A percentile compares a stretch with the other conserved stretches of the same genome.
phyloP scores from a whole-genome alignment of 2,888 invertebrate species.

The Leucozona laternaria region DNA sequence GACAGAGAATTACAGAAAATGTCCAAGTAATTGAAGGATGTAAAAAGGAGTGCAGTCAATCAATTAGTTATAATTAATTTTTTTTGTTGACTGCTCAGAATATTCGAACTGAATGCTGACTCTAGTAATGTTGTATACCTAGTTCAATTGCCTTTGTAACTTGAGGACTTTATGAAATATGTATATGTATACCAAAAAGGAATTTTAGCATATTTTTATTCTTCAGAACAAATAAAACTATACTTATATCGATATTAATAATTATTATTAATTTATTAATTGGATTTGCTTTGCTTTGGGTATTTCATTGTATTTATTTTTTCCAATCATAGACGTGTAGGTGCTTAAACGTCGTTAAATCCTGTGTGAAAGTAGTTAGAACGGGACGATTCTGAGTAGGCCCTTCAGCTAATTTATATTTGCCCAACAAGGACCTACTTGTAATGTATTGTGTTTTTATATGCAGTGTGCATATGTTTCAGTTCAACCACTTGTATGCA shows the following conservation, averaged over 20 bases:
- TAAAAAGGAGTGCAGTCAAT: too few species aligned
- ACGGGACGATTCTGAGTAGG: slow-evolving; percentile 8
- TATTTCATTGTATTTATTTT: background rate
- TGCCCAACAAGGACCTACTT: slow-evolving; percentile 62
- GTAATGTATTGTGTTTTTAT: slow-evolving; percentile 50
- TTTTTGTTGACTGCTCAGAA: too few species aligned
- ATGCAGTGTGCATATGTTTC: slow-evolving; percentile 60
- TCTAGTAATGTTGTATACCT: too few species aligned
- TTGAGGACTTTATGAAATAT: too few species aligned
- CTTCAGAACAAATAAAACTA: background rate
- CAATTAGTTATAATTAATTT: too few species aligned
- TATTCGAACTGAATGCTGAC: too few species aligned
- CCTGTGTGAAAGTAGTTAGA: slow-evolving; percentile 13
- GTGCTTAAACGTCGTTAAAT: slow-evolving; percentile 12
- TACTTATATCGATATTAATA: background rate
- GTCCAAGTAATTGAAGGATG: too few species aligned
- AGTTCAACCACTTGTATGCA: slow-evolving; percentile 72
- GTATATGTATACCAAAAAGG: background rate
- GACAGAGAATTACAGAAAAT: too few species aligned
- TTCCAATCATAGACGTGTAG: background rate
- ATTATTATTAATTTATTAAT: slow-evolving; percentile 4
- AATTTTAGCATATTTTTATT: background rate
- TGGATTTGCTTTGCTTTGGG: background rate
- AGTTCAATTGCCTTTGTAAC: too few species aligned
- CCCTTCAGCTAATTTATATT: slow-evolving; percentile 70